These are phyloP conservation scores for Digitonthophagus gazella DNA, from an alignment of 2,888 invertebrate species.

Conservation along the genomic window DNA sequence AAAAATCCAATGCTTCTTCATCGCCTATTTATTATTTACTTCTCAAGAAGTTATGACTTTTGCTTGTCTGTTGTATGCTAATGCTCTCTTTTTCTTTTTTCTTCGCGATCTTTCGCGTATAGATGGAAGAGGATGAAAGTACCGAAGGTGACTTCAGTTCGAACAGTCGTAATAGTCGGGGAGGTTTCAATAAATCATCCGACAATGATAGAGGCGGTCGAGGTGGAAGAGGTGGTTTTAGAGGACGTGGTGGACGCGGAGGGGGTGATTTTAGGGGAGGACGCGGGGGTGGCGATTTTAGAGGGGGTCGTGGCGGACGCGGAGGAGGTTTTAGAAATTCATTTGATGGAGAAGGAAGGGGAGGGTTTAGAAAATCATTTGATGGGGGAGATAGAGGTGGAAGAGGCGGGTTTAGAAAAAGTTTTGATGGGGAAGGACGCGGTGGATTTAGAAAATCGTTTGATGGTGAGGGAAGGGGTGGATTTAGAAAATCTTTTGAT, in stretches of 20 bases:
- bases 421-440: slow-evolving; percentile 33
- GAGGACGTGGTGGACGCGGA: slow-evolving; percentile 34
- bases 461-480: slow-evolving; percentile 44
- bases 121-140: slow-evolving; percentile 25
- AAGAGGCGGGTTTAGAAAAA: slow-evolving; percentile 32
- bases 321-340: slow-evolving; percentile 41
- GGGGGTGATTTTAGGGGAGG: slow-evolving; percentile 33
- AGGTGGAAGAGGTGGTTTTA: slow-evolving; percentile 38
- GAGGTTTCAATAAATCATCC: slow-evolving; percentile 41
- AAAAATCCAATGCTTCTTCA: slow-evolving; percentile 11
- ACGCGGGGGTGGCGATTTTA: slow-evolving; percentile 29
- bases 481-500: slow-evolving; percentile 27
- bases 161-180: slow-evolving; percentile 42
- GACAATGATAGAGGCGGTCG: slow-evolving; percentile 45
- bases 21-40: slow-evolving; percentile 1
- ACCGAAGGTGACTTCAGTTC: slow-evolving; percentile 31
- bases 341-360: slow-evolving; percentile 28
- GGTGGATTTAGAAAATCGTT: slow-evolving; percentile 29
- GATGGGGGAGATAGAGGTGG: slow-evolving; percentile 48
- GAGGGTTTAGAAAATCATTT: slow-evolving; percentile 31
- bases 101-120: slow-evolving; percentile 30
- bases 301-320: slow-evolving; percentile 40
- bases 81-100: slow-evolving; percentile 41
- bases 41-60: slow-evolving; percentile 15
- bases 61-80: slow-evolving; percentile 47